A percentile compares a stretch with the other conserved stretches of the same genome.
Evolutionary conservation across 2,113 vertebrate species (phyloP).

Genomic region (Lycaon pictus): DNA sequence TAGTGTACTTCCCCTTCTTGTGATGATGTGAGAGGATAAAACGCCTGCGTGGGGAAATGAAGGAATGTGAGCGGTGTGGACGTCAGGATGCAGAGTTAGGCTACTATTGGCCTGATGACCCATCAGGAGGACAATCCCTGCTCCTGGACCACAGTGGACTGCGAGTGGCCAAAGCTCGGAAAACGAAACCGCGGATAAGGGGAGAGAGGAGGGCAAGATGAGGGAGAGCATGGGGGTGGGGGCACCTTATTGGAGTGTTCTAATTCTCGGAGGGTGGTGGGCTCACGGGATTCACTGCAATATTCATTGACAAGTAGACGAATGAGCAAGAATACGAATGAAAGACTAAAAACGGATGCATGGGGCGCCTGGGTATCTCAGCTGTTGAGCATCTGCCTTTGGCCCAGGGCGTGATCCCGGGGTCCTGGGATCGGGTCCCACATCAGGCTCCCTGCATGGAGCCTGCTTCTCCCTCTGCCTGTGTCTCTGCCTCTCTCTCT

Average conservation of each 20-base stretch:
- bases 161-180: fast-evolving
- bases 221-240: neutral
- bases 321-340: neutral
- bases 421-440: no score
- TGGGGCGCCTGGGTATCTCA: no score
- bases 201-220: neutral
- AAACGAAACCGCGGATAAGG: neutral
- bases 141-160: neutral
- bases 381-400: no score
- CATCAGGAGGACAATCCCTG: neutral
- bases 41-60: neutral
- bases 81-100: fast-evolving
- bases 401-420: no score
- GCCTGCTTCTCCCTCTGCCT: no score
- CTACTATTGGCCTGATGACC: neutral
- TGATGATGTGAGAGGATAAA: neutral
- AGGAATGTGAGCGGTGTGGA: neutral
- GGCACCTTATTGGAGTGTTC: neutral
- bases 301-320: neutral
- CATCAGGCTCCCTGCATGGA: no score
- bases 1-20: neutral
- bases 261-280: neutral
- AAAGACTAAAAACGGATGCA: neutral
- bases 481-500: no score
- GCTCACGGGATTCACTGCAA: fast-evolving